Conservation (phyloP, 2,797 vertebrate genomes). For the Acipenser transmontanus region DNA sequence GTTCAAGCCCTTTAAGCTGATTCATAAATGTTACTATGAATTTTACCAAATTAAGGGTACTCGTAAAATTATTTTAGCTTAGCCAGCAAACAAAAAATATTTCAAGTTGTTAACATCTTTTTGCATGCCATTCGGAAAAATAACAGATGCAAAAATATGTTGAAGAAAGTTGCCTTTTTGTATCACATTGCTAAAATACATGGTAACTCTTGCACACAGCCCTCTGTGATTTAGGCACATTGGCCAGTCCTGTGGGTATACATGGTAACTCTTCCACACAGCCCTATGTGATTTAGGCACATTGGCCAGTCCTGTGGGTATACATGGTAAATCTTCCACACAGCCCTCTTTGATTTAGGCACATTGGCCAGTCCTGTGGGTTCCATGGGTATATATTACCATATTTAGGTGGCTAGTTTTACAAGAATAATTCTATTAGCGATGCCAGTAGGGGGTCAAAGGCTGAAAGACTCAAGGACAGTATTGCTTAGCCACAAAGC, state of each 20-base stretch:
- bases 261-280: slow-evolving; percentile 18
- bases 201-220: slow-evolving; percentile 17
- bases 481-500: slow-evolving; percentile 15
- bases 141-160: no score
- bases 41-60: no score
- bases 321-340: slow-evolving; percentile 20
- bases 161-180: no score
- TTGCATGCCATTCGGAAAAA: no score
- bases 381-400: slow-evolving; percentile 31
- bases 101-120: no score
- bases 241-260: slow-evolving; percentile 25
- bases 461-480: slow-evolving; percentile 7
- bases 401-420: slow-evolving; percentile 39
- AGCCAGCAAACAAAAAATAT: no score
- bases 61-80: no score
- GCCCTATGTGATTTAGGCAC: slow-evolving; percentile 16
- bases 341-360: slow-evolving; percentile 14
- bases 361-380: slow-evolving; percentile 23
- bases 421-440: slow-evolving; percentile 33
- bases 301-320: slow-evolving; percentile 24
- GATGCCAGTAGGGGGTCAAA: slow-evolving; percentile 27
- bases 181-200: not conserved
- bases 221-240: slow-evolving; percentile 16
- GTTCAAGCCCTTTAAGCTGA: no score
- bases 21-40: no score